Base-by-base conservation (phyloP, 2,797 vertebrate genomes). In the Spinibarbus caldwelli region DNA sequence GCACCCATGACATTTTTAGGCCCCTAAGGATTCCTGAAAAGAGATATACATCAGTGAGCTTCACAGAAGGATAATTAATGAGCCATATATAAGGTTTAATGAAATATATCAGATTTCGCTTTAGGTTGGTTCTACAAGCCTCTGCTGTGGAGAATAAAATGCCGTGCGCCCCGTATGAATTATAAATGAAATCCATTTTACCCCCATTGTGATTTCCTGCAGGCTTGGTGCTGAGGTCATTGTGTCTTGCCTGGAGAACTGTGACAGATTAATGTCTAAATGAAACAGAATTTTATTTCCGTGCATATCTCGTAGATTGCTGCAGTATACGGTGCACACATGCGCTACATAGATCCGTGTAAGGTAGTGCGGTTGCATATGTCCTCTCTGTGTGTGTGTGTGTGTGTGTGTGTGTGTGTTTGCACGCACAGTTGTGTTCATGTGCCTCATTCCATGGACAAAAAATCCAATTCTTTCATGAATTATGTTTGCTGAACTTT, bases 261-360 rank as follows among this genome's bases (percentile, higher is more conserved):
- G 83, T 87, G 84, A 88, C 86, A 85, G 83, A 88, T 87, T 88
- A 86, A 88, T 80, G 72, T 71, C 67, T 77, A 84, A 88, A 86
- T 82, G 82, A 86, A 87, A 85, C 31, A 38, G 85, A 86, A 43
- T 82, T 82, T 68, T 76, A 73, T 87, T 87, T 49, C 68, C 57
- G 76, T 77, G 64, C 77, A 52, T 38, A 62, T 78, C 52, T 62
- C 78, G 73, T 41, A 78, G 71, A 76, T 59, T 4, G 43, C 59
- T 49, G 54, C 54, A 76, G 62, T 57, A 78, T 67, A 43, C 3
- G 41, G 57, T 36, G 19, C 73, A 70, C 47, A 66, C 38, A 15
- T 77, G 45, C 4, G 6, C 62, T 54, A 67, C 59, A 77, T n/a
- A 8, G 21, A 52, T 52, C 43, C 1, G 45, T 76, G 41, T 66